Conservation (phyloP, 2,888 invertebrate genomes). For the Eristalis arbustorum region DNA sequence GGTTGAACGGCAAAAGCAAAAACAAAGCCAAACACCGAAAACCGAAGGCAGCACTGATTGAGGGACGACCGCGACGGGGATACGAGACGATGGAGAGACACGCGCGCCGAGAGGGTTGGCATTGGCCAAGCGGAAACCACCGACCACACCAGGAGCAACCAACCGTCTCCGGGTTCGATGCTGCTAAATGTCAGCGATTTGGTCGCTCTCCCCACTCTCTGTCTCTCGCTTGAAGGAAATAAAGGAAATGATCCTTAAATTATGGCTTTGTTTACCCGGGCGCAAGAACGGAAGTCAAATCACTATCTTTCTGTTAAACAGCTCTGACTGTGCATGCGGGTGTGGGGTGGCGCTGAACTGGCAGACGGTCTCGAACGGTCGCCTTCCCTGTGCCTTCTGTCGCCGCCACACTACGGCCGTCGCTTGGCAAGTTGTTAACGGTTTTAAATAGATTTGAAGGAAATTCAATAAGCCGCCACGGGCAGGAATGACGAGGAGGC, state of each 20-base stretch:
- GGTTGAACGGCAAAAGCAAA: constrained; percentile 33
- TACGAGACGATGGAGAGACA: neutral
- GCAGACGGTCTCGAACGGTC: constrained; percentile 41
- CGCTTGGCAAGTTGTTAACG: constrained; percentile 26
- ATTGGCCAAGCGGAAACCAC: constrained; percentile 4
- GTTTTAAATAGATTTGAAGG: constrained; percentile 58
- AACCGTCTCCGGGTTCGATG: constrained; percentile 2
- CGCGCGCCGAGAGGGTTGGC: neutral
- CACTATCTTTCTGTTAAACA: neutral
- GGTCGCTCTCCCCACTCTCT: neutral
- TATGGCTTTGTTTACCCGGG: constrained; percentile 73
- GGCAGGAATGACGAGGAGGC: neutral
- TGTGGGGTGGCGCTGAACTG: constrained; percentile 43
- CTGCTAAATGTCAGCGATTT: constrained; percentile 55
- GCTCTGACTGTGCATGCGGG: neutral
- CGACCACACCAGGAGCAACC: neutral
- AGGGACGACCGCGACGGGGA: neutral
- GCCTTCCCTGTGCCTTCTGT: neutral
- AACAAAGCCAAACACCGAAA: constrained; percentile 4
- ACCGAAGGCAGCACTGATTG: neutral
- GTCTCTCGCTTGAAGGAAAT: constrained; percentile 65
- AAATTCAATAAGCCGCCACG: constrained; percentile 36
- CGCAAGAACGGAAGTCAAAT: constrained; percentile 41
- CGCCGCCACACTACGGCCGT: neutral
- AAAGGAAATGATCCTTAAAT: constrained; percentile 73